These are phyloP conservation scores for Cantharis rustica DNA, from an alignment of 2,888 invertebrate species.

Conservation along the genomic window DNA sequence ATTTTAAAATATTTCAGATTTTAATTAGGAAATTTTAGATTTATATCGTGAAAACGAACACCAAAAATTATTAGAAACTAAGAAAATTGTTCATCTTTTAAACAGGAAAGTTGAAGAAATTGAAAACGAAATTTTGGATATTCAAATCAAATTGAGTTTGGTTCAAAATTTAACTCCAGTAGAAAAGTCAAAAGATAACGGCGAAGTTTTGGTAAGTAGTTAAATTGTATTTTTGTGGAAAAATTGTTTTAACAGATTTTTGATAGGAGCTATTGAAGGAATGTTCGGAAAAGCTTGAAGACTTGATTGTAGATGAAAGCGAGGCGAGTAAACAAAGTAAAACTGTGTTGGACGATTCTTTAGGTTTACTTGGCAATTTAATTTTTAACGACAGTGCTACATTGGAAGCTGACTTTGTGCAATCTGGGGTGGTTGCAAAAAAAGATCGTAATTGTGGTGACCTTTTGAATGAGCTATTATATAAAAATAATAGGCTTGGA, in stretches of 20 bases:
- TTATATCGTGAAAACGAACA: slow-evolving; percentile 1
- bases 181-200: slow-evolving; percentile 14
- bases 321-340: not conserved
- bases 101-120: slow-evolving; percentile 8
- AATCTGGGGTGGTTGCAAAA: not conserved
- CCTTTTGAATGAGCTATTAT: not conserved
- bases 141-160: slow-evolving; percentile 19
- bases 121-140: slow-evolving; percentile 12
- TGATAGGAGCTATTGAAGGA: slow-evolving; percentile 26
- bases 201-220: slow-evolving; percentile 21
- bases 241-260: not conserved
- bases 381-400: not conserved
- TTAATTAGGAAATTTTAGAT: not conserved
- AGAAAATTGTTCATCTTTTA: slow-evolving; percentile 12
- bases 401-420: not conserved
- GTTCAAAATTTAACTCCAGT: slow-evolving; percentile 28
- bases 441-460: not conserved
- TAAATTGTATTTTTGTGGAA: not conserved
- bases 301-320: slow-evolving; percentile 1
- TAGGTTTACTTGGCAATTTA: slow-evolving; percentile 4
- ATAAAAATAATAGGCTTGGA: slow-evolving; percentile 4
- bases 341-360: not conserved
- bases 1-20: not conserved
- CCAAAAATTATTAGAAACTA: slow-evolving; percentile 15
- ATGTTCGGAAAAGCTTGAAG: slow-evolving; percentile 25